phyloP scores from a whole-genome alignment of 2,797 vertebrate genomes.

The Liparis tanakae region DNA sequence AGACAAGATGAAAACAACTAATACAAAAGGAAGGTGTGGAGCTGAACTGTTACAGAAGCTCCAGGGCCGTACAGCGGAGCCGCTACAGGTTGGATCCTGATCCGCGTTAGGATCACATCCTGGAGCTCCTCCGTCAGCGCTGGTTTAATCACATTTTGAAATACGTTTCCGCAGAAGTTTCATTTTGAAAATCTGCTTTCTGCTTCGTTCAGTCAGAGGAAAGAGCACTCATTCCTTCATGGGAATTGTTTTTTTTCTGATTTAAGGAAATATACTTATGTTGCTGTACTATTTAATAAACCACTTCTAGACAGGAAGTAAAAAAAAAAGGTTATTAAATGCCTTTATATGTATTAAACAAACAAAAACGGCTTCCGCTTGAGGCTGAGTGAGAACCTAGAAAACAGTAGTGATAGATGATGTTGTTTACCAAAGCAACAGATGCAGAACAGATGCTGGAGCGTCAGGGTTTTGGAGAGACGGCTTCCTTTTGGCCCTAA shows the following conservation, averaged over 20 bases:
- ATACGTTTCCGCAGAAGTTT: slow-evolving; percentile 26
- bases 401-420: not conserved
- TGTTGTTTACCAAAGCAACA: slow-evolving; percentile 6
- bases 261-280: not conserved
- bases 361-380: not conserved
- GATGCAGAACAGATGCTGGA: slow-evolving; percentile 10
- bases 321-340: slow-evolving; percentile 21
- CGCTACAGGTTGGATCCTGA: no score
- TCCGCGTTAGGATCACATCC: not conserved
- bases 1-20: no score
- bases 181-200: slow-evolving; percentile 22
- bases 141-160: slow-evolving; percentile 29
- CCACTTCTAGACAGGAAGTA: not conserved
- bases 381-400: slow-evolving; percentile 7
- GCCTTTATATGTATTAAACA: slow-evolving; percentile 21
- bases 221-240: slow-evolving; percentile 5
- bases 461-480: not conserved
- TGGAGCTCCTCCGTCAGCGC: not conserved
- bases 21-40: no score
- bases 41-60: no score
- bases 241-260: not conserved
- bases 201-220: slow-evolving; percentile 4
- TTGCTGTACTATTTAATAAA: slow-evolving; percentile 5
- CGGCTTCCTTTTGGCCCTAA: not conserved
- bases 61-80: no score